A percentile compares a stretch with the other conserved stretches of the same genome.
Conservation (phyloP, 2,113 vertebrate genomes). For the Pimephales promelas region DNA sequence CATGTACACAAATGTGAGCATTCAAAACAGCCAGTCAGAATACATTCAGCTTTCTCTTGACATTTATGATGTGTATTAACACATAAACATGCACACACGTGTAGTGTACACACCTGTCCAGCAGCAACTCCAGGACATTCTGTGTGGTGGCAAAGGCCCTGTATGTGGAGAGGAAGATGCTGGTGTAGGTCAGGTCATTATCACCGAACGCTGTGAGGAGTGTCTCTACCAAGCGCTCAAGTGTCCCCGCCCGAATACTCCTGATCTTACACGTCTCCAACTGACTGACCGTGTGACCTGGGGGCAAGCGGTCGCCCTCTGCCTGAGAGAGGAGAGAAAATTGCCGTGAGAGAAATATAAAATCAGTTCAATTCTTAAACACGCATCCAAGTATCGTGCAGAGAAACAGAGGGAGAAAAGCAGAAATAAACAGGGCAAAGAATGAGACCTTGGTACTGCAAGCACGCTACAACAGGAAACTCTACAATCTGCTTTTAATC, state of each 20-base stretch:
- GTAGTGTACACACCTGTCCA: slow-evolving; percentile 79
- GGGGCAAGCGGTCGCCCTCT: slow-evolving; percentile 88
- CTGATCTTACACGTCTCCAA: slow-evolving; percentile 94
- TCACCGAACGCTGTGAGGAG: slow-evolving; percentile 90
- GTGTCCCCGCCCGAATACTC: slow-evolving; percentile 89
- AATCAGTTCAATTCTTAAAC: neutral
- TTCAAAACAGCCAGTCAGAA: neutral
- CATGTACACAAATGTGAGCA: neutral
- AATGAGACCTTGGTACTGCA: slow-evolving; percentile 62
- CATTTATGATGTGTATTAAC: neutral
- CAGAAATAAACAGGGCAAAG: slow-evolving; percentile 43
- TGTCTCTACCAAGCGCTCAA: slow-evolving; percentile 95
- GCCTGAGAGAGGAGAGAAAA: slow-evolving; percentile 53
- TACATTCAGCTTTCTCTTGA: neutral
- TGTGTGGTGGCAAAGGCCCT: slow-evolving; percentile 86
- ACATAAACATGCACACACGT: slow-evolving; percentile 5
- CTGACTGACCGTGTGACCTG: slow-evolving; percentile 91
- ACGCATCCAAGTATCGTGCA: neutral
- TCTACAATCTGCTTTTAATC: slow-evolving; percentile 89
- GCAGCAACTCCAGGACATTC: slow-evolving; percentile 85
- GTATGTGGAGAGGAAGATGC: slow-evolving; percentile 94
- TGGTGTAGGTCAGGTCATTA: slow-evolving; percentile 94
- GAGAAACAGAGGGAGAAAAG: neutral
- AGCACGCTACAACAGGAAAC: slow-evolving; percentile 84
- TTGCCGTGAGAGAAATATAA: neutral